Percentiles rank a stretch among this genome's conserved stretches.
These are phyloP conservation scores for Eilema depressum DNA, from an alignment of 2,888 invertebrate genomes.

Conservation along the genomic window DNA sequence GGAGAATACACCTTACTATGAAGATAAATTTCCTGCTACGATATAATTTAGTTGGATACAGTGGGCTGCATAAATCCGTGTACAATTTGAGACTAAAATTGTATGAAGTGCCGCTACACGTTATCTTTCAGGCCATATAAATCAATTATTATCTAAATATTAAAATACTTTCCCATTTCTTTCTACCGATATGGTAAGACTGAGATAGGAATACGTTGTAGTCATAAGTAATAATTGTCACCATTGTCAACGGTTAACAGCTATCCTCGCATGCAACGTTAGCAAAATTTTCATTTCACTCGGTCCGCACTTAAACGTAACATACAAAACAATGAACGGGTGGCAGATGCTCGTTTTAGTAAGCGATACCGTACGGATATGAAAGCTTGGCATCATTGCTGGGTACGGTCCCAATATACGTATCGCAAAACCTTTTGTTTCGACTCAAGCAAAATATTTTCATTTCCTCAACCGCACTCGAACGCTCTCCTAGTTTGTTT, in stretches of 20 bases:
- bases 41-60: conserved; percentile 11
- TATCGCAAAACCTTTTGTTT: conserved; percentile 65
- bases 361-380: conserved; percentile 67
- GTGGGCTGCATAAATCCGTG: too few species aligned
- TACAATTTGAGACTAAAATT: too few species aligned
- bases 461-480: conserved; percentile 65
- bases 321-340: conserved; percentile 69
- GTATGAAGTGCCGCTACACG: too few species aligned
- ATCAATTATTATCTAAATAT: too few species aligned
- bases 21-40: not conserved
- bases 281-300: conserved; percentile 58
- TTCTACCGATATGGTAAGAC: too few species aligned
- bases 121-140: too few species aligned
- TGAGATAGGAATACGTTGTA: too few species aligned
- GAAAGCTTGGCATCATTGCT: conserved; percentile 66
- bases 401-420: conserved; percentile 58
- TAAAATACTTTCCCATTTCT: too few species aligned
- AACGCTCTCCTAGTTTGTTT: conserved; percentile 64
- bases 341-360: conserved; percentile 73
- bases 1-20: not conserved
- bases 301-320: conserved; percentile 59
- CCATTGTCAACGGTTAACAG: conserved; percentile 33
- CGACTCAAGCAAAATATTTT: conserved; percentile 67
- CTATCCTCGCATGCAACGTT: conserved; percentile 40
- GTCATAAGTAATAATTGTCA: conserved; percentile 10